These are phyloP conservation scores for Acanthosepion pharaonis DNA, from an alignment of 2,888 invertebrate genomes.

Conservation along the genomic window DNA sequence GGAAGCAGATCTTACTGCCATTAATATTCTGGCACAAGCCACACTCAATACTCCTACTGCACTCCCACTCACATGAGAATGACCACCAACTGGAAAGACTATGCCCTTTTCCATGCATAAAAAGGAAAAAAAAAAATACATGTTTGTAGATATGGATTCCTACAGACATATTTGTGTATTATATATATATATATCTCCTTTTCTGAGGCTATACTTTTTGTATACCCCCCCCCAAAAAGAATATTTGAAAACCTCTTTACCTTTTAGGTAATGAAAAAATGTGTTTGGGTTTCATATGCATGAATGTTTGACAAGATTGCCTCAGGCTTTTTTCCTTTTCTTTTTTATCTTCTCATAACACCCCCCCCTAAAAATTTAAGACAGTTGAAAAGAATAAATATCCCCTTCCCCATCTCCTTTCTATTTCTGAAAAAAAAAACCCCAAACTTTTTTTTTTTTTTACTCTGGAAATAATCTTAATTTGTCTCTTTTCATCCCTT, in stretches of 20 bases:
- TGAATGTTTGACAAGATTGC: not conserved
- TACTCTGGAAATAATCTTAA: not conserved
- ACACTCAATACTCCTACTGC: conserved; percentile 49
- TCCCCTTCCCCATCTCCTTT: no score
- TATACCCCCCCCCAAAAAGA: not conserved
- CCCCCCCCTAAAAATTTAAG: not conserved
- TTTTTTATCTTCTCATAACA: not conserved
- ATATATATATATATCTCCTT: no score
- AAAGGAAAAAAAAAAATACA: not conserved
- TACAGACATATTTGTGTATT: not conserved
- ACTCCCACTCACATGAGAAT: conserved; percentile 39
- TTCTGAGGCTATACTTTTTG: not conserved
- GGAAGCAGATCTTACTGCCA: conserved; percentile 57
- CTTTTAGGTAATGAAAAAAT: no score
- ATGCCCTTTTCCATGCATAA: not conserved
- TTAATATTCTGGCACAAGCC: conserved; percentile 56
- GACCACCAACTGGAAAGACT: not conserved
- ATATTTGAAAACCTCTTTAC: no score
- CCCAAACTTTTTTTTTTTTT: not conserved
- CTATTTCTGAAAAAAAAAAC: no score
- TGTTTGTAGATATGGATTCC: not conserved
- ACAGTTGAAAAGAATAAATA: not conserved
- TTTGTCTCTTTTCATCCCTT: not conserved
- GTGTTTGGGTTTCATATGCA: not conserved
- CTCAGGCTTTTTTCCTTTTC: not conserved